Percentiles rank a stretch among this genome's conserved stretches.
phyloP scores from a whole-genome alignment of 2,113 vertebrate genomes.

The Hepsetus odoe region DNA sequence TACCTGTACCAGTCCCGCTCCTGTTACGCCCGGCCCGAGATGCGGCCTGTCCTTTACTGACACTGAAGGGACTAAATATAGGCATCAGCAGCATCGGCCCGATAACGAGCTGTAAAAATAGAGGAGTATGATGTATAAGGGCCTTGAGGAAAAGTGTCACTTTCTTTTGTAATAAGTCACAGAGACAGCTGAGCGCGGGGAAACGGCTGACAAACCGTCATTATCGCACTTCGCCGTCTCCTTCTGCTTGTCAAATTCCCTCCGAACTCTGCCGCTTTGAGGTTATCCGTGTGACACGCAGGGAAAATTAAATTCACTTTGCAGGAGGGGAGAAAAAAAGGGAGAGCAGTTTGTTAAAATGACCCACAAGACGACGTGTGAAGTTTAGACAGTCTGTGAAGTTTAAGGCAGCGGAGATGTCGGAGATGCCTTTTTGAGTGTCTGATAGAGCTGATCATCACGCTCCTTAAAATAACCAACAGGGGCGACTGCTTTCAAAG shows the following conservation, averaged over 20 bases:
- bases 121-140: slow-evolving; percentile 66
- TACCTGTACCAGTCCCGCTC: slow-evolving; percentile 18
- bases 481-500: not conserved
- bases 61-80: slow-evolving; percentile 71
- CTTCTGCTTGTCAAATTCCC: slow-evolving; percentile 52
- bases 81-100: slow-evolving; percentile 56
- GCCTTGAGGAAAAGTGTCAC: slow-evolving; percentile 63
- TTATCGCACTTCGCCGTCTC: slow-evolving; percentile 61
- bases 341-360: not conserved
- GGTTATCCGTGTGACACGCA: slow-evolving; percentile 32
- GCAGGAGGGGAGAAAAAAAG: not conserved
- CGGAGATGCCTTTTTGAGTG: not conserved
- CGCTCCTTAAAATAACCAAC: not conserved
- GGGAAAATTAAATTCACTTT: slow-evolving; percentile 42
- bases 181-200: slow-evolving; percentile 62
- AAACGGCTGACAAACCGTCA: slow-evolving; percentile 66
- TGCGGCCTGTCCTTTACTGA: slow-evolving; percentile 60
- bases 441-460: not conserved
- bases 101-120: slow-evolving; percentile 56
- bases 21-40: slow-evolving; percentile 50
- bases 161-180: slow-evolving; percentile 65
- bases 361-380: not conserved
- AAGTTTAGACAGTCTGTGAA: not conserved
- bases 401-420: not conserved
- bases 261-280: slow-evolving; percentile 21